phyloP scores from a whole-genome alignment of 2,888 invertebrate species.

The Corbicula japonica region DNA sequence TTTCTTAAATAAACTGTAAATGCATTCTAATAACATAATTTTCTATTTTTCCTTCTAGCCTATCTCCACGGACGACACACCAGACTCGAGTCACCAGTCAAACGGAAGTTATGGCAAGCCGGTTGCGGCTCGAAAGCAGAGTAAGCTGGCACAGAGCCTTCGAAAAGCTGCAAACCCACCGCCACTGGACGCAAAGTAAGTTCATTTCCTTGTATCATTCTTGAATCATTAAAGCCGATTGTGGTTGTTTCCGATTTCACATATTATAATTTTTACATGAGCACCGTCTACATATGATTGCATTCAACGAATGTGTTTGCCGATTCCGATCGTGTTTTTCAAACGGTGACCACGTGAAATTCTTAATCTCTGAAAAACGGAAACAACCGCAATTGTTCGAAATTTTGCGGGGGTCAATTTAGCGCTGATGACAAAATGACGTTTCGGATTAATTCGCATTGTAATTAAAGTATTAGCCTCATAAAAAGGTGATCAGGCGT shows the following conservation, averaged over 20 bases:
- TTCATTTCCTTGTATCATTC: background rate
- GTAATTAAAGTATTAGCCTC: too few relatives aligned
- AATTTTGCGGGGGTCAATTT: too few relatives aligned
- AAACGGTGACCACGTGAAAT: background rate
- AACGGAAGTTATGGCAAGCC: background rate
- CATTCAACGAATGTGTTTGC: background rate
- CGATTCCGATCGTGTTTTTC: background rate
- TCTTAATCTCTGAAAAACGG: background rate
- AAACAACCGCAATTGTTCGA: constrained; percentile 5
- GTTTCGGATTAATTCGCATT: too few relatives aligned
- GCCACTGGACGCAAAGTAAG: constrained; percentile 29
- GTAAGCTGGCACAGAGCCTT: constrained; percentile 7
- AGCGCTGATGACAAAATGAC: too few relatives aligned
- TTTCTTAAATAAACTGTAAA: background rate
- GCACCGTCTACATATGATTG: background rate
- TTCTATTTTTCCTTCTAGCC: background rate
- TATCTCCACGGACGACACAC: background rate
- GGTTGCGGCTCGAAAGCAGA: background rate
- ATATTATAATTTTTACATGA: background rate
- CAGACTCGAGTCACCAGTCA: background rate
- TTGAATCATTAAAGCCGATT: background rate
- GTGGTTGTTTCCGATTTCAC: background rate
- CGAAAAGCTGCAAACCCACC: constrained; percentile 9
- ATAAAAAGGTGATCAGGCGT: too few relatives aligned
- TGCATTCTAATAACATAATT: background rate